Percentiles rank a stretch among this genome's conserved stretches.
Conservation (phyloP, 2,888 invertebrate genomes). For the Diploptera punctata region DNA sequence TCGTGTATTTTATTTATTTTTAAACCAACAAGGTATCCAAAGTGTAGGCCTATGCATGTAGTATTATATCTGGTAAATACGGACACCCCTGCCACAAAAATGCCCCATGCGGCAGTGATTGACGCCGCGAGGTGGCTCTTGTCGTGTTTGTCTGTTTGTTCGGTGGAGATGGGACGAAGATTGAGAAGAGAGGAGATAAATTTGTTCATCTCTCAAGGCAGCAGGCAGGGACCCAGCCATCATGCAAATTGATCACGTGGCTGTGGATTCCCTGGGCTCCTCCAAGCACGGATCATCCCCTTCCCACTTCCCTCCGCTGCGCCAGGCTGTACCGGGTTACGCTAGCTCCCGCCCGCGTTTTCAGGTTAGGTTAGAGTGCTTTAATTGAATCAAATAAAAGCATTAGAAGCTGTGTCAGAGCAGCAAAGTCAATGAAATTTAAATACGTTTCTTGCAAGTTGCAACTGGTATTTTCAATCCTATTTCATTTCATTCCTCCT, state of each 20-base stretch:
- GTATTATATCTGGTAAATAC: no score
- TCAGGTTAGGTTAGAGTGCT: no score
- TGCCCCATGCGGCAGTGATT: slow-evolving; percentile 17
- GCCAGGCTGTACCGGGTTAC: not conserved
- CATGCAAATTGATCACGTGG: slow-evolving; percentile 41
- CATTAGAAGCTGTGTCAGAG: no score
- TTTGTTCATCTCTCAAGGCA: slow-evolving; percentile 40
- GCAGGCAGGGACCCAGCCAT: slow-evolving; percentile 30
- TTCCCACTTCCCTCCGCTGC: not conserved
- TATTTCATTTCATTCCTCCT: no score
- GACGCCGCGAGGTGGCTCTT: not conserved
- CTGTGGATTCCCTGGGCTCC: slow-evolving; percentile 35
- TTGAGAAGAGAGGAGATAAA: slow-evolving; percentile 34
- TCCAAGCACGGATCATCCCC: slow-evolving; percentile 23
- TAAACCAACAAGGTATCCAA: no score
- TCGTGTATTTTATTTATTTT: no score
- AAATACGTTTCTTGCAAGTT: no score
- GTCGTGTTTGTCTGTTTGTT: slow-evolving; percentile 39
- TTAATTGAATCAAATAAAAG: no score
- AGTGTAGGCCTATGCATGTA: no score
- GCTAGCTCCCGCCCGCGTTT: not conserved
- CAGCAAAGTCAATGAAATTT: no score
- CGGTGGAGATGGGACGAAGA: slow-evolving; percentile 19
- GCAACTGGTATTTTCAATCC: no score
- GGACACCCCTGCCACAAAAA: slow-evolving; percentile 21